phyloP scores from a whole-genome alignment of 2,797 vertebrate species.

The Sebastes diaconus region DNA sequence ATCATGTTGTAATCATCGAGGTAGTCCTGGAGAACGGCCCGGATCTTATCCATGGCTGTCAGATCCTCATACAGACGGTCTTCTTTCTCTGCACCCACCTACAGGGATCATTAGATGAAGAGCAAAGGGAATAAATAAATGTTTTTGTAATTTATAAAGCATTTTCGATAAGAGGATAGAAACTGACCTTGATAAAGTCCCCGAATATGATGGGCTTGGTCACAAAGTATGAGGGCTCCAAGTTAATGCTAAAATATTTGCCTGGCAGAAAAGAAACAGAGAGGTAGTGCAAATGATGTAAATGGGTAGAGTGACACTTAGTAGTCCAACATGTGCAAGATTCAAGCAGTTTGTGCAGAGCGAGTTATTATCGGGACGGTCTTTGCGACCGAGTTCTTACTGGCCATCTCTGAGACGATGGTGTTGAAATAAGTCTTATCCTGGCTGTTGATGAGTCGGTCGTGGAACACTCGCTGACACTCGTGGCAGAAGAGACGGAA shows the following conservation, averaged over 20 bases:
- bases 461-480: slow-evolving; percentile 88
- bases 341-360: not conserved
- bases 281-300: not conserved
- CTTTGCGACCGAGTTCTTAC: slow-evolving; percentile 67
- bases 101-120: not conserved
- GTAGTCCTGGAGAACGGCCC: slow-evolving; percentile 86
- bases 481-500: slow-evolving; percentile 90
- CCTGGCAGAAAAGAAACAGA: slow-evolving; percentile 73
- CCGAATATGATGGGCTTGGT: slow-evolving; percentile 87
- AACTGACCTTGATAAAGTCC: slow-evolving; percentile 86
- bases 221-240: slow-evolving; percentile 84
- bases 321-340: not conserved
- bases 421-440: slow-evolving; percentile 88
- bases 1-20: slow-evolving; percentile 88
- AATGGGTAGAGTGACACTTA: not conserved
- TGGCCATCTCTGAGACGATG: slow-evolving; percentile 87
- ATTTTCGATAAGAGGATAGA: not conserved
- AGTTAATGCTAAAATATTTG: slow-evolving; percentile 84
- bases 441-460: slow-evolving; percentile 87
- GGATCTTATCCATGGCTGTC: slow-evolving; percentile 83
- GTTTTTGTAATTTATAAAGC: not conserved
- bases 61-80: slow-evolving; percentile 86
- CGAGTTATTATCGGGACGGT: not conserved
- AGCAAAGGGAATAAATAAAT: not conserved
- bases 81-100: slow-evolving; percentile 81